These are phyloP conservation scores for Marcusenius ussheri DNA, from an alignment of 2,113 vertebrate genomes.

Conservation along the genomic window DNA sequence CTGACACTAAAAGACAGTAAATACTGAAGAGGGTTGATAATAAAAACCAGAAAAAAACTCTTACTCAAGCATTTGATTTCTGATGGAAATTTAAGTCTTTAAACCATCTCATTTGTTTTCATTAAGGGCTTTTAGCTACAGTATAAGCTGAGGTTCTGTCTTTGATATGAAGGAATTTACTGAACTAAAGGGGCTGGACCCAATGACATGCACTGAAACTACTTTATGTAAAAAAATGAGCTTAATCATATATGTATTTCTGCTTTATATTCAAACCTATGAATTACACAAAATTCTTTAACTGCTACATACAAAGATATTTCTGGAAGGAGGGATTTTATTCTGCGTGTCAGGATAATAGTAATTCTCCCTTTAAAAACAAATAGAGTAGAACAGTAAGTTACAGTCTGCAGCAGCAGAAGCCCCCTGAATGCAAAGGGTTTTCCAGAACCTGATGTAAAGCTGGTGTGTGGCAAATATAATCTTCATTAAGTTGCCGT, in stretches of 20 bases:
- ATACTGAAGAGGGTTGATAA: neutral
- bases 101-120: neutral
- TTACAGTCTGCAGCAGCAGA: neutral
- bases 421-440: neutral
- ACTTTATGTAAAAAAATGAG: neutral
- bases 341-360: neutral
- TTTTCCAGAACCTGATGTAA: neutral
- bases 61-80: neutral
- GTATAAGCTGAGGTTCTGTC: neutral
- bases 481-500: neutral
- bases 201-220: neutral
- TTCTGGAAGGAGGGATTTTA: neutral
- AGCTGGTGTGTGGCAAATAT: neutral
- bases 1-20: neutral
- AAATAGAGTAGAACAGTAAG: neutral
- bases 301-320: neutral
- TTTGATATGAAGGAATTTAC: neutral
- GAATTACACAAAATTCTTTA: neutral
- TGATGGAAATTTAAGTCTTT: neutral
- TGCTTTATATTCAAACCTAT: neutral
- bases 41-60: neutral
- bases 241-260: neutral
- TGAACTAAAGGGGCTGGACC: neutral
- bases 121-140: neutral
- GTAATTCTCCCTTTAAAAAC: neutral